phyloP scores from a whole-genome alignment of 2,888 invertebrate species.

The Nymphalis c-album region DNA sequence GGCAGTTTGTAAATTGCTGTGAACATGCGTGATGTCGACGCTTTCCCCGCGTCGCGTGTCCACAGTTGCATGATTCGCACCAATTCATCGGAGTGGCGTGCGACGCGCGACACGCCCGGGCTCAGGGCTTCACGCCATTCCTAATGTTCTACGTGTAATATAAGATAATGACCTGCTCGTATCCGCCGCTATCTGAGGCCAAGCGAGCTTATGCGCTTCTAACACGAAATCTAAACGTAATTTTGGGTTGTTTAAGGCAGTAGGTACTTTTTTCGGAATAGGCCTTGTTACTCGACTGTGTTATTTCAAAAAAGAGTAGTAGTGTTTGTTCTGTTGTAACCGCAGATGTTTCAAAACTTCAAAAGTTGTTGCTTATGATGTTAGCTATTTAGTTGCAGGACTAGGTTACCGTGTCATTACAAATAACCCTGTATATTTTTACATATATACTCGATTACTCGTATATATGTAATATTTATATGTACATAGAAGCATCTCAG shows the following conservation, averaged over 20 bases:
- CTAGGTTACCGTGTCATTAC: no score
- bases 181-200: conserved; percentile 26
- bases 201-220: conserved; percentile 24
- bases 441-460: no score
- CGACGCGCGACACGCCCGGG: conserved; percentile 42
- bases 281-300: no score
- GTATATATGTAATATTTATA: no score
- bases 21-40: conserved; percentile 55
- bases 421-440: no score
- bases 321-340: no score
- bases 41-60: conserved; percentile 58
- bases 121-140: conserved; percentile 47
- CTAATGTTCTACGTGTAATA: conserved; percentile 38
- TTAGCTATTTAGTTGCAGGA: no score
- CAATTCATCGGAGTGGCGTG: conserved; percentile 48
- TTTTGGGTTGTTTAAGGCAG: conserved; percentile 1
- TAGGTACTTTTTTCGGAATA: not conserved
- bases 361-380: no score
- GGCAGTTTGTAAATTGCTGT: not conserved
- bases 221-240: conserved; percentile 30
- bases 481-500: no score
- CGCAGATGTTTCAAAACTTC: no score
- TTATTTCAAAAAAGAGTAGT: no score
- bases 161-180: conserved; percentile 33
- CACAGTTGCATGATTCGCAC: conserved; percentile 54